Evolutionary conservation across 2,888 invertebrate genomes (phyloP).

Genomic region (Anthophora plumipes): DNA sequence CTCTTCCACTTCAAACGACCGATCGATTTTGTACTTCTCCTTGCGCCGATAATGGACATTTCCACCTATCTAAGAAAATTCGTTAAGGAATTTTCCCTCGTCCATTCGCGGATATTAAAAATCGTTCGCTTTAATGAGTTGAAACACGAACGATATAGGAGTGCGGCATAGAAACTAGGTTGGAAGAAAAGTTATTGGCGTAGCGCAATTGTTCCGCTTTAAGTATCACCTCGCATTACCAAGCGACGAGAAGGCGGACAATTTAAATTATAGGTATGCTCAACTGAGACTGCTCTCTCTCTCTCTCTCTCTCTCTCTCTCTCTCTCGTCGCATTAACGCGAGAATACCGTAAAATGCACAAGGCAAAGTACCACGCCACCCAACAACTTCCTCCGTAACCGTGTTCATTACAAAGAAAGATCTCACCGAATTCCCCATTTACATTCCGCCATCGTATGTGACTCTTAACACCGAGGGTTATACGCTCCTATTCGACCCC

Average conservation of each 20-base stretch:
- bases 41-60: not conserved
- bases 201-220: slow-evolving; percentile 66
- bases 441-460: slow-evolving; percentile 64
- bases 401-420: slow-evolving; percentile 68
- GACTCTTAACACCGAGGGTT: slow-evolving; percentile 60
- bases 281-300: slow-evolving; percentile 64
- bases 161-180: not conserved
- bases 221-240: slow-evolving; percentile 67
- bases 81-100: too few relatives aligned
- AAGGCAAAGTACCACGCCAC: slow-evolving; percentile 48
- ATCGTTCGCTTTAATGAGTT: not conserved
- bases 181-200: slow-evolving; percentile 51
- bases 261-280: slow-evolving; percentile 68
- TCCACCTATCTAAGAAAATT: not conserved
- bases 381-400: slow-evolving; percentile 60
- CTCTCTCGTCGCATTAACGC: slow-evolving; percentile 72
- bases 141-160: too few relatives aligned
- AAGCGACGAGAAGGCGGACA: slow-evolving; percentile 61
- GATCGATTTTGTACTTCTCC: not conserved
- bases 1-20: not conserved
- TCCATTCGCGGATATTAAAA: too few relatives aligned
- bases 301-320: too few relatives aligned
- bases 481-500: slow-evolving; percentile 29
- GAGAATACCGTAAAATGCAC: slow-evolving; percentile 69
- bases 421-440: slow-evolving; percentile 70